phyloP scores from a whole-genome alignment of 2,797 vertebrate species.

The Poecilia wingei region DNA sequence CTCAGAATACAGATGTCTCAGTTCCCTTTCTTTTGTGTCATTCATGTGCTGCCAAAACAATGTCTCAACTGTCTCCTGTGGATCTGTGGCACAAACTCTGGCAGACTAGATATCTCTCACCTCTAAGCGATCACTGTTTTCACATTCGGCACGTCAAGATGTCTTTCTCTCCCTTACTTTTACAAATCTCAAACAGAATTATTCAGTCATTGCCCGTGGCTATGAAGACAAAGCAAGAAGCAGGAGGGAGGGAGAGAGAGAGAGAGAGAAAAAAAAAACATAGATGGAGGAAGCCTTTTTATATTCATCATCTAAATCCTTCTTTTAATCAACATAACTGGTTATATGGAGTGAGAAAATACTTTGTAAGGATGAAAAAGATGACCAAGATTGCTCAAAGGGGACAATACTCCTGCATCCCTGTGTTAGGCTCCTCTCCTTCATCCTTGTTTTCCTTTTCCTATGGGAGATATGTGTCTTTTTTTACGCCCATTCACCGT shows the following conservation, averaged over 20 bases:
- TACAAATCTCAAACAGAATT: constrained; percentile 79
- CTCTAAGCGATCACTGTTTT: constrained; percentile 61
- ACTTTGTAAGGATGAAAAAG: constrained; percentile 42
- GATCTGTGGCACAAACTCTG: constrained; percentile 54
- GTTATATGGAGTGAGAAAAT: constrained; percentile 19
- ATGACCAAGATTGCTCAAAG: constrained; percentile 18
- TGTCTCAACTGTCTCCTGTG: constrained; percentile 22
- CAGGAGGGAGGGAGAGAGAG: constrained; percentile 17
- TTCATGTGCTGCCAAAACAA: constrained; percentile 50
- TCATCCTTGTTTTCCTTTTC: neutral
- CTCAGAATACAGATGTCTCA: constrained; percentile 26
- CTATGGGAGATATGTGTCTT: neutral
- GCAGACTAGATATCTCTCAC: constrained; percentile 56
- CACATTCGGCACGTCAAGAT: constrained; percentile 62
- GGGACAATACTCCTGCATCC: neutral
- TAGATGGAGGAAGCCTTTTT: constrained; percentile 21
- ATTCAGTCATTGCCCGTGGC: constrained; percentile 74
- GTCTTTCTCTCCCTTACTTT: constrained; percentile 64
- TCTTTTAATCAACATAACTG: constrained; percentile 51
- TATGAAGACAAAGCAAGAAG: constrained; percentile 69
- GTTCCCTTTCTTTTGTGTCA: constrained; percentile 25
- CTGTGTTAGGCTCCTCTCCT: constrained; percentile 9
- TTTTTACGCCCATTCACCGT: constrained; percentile 4
- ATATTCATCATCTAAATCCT: constrained; percentile 36
- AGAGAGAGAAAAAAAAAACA: neutral